These are phyloP conservation scores for Mallateleia sp. DNA, from an alignment of 2,888 invertebrate genomes.

Conservation along the genomic window DNA sequence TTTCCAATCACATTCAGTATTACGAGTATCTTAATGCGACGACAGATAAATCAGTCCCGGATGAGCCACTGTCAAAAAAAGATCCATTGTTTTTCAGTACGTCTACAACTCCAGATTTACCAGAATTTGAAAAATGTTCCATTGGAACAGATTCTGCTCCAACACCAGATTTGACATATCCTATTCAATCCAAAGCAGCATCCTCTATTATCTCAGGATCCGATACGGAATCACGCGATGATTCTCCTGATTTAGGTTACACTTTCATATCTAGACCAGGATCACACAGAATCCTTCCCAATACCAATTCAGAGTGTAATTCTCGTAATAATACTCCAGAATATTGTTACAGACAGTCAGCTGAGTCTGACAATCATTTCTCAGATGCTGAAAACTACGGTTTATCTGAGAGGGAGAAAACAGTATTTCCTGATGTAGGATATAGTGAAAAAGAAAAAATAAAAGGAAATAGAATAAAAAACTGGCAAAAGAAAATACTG, in stretches of 20 bases:
- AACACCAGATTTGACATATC: constrained; percentile 36
- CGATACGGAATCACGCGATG: constrained; percentile 15
- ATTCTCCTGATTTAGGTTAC: constrained; percentile 59
- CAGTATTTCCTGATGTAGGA: not conserved
- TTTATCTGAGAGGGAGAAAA: too few species aligned
- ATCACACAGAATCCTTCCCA: not conserved
- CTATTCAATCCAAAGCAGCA: constrained; percentile 34
- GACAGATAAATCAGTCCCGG: constrained; percentile 5
- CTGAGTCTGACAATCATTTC: too few species aligned
- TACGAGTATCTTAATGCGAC: constrained; percentile 32
- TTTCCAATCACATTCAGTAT: constrained; percentile 33
- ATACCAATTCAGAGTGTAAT: constrained; percentile 17
- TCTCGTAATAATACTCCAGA: constrained; percentile 58
- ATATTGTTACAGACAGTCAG: constrained; percentile 8
- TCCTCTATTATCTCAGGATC: constrained; percentile 46
- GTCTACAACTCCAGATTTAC: constrained; percentile 41
- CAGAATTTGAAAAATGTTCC: constrained; percentile 48
- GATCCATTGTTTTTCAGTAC: constrained; percentile 15
- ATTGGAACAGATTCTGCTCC: constrained; percentile 23
- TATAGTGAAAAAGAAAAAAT: not conserved
- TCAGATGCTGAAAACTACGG: too few species aligned
- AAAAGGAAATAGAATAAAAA: too few species aligned
- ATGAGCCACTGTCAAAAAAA: not conserved
- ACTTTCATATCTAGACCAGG: constrained; percentile 45
- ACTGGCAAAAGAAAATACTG: too few species aligned